These are phyloP conservation scores for Aldrovandia affinis DNA, from an alignment of 2,797 vertebrate genomes.

Conservation along the genomic window DNA sequence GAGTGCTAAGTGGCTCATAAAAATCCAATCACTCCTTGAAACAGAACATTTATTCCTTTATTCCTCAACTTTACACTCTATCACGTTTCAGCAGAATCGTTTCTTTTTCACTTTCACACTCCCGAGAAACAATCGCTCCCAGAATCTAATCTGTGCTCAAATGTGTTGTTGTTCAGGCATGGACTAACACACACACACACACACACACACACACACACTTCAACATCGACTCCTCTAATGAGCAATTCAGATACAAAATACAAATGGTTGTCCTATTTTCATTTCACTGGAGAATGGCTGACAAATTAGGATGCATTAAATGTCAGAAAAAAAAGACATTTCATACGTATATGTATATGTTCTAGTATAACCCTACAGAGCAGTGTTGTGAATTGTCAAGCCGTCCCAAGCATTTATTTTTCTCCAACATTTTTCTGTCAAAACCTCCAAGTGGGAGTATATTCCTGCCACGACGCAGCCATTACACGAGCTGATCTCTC, in stretches of 20 bases:
- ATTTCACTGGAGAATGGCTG: conserved; percentile 14
- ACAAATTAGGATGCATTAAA: conserved; percentile 16
- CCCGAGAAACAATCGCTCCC: neutral
- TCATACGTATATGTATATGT: neutral
- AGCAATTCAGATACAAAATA: neutral
- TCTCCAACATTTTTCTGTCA: neutral
- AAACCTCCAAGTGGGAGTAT: neutral
- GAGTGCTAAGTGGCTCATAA: neutral
- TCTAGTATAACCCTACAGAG: neutral
- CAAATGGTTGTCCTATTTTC: neutral
- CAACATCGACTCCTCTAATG: neutral
- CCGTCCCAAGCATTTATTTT: neutral
- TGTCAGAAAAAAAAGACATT: conserved; percentile 5
- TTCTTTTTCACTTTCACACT: neutral
- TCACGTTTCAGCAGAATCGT: neutral
- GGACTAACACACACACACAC: neutral
- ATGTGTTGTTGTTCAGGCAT: neutral
- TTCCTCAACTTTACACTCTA: neutral
- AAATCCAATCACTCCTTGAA: neutral
- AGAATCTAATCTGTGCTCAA: neutral
- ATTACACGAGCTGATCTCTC: neutral
- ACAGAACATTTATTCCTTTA: conserved; percentile 17
- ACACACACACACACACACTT: neutral
- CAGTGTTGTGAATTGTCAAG: neutral
- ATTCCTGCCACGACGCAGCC: neutral